These are phyloP conservation scores for Hesperia comma DNA, from an alignment of 2,888 invertebrate genomes.

Conservation along the genomic window DNA sequence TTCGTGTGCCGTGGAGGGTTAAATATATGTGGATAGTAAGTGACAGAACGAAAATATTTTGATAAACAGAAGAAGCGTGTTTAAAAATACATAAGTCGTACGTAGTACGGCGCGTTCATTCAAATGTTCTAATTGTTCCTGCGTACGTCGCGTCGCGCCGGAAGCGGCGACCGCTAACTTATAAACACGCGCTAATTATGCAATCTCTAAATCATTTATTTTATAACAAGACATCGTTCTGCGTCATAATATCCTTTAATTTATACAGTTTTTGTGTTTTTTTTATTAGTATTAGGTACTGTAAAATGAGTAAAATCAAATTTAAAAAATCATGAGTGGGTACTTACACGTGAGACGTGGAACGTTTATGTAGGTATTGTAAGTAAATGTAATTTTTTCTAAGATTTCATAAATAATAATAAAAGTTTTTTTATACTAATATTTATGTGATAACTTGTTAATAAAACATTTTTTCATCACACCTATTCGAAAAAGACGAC, in stretches of 20 bases:
- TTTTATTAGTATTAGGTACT: too few relatives aligned
- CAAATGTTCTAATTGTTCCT: slow-evolving; percentile 36
- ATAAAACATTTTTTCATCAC: too few relatives aligned
- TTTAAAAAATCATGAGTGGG: too few relatives aligned
- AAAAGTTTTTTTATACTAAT: too few relatives aligned
- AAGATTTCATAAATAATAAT: too few relatives aligned
- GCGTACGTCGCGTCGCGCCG: slow-evolving; percentile 34
- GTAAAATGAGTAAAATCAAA: too few relatives aligned
- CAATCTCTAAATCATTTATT: slow-evolving; percentile 23
- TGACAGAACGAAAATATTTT: slow-evolving; percentile 19
- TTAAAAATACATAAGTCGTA: slow-evolving; percentile 33
- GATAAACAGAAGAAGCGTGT: slow-evolving; percentile 30
- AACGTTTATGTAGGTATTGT: too few relatives aligned
- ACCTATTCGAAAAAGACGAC: too few relatives aligned
- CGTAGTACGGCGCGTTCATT: slow-evolving; percentile 35
- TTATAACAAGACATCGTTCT: slow-evolving; percentile 6
- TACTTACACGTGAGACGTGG: too few relatives aligned
- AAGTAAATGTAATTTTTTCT: too few relatives aligned
- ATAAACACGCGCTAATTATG: slow-evolving; percentile 28
- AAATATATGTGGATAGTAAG: background rate
- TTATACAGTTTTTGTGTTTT: too few relatives aligned
- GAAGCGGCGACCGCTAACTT: slow-evolving; percentile 39
- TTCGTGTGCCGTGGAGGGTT: background rate
- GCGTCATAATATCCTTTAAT: background rate
- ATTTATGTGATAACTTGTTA: too few relatives aligned